Evolutionary conservation across 2,797 vertebrate species (phyloP), one percentile per base, ranked within the genome.

Genomic region (Propithecus perrieri): DNA sequence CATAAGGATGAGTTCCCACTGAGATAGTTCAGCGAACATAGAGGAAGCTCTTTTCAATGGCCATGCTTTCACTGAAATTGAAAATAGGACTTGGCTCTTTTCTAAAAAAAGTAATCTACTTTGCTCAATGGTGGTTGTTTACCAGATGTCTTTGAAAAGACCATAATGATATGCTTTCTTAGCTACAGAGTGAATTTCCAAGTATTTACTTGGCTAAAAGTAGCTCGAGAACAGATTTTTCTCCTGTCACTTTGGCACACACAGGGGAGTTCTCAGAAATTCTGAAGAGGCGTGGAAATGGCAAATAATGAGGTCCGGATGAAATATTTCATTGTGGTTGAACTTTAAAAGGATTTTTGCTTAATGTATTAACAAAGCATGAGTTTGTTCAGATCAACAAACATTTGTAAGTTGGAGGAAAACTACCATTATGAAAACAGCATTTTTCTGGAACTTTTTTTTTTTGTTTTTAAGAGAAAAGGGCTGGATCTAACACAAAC

Each of bases 181-280:
- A 97, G 85, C 63, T 85, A 85, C 57, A 48, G 65, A 85, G 67
- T 76, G 41, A 92, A 96, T 96, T 97, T 95, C 84, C 55, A 80
- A 94, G 96, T 96, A 95, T 96, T 96, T 95, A 85, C 41, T 93
- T 92, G 89, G 48, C 91, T 95, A 84, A 97, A 97, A 89, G 87
- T 95, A 96, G 67, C 89, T 96, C 67, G 84, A 83, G 89, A 94
- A 97, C 89, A 93, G 75, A 80, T 89, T 96, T 96, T 94, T 89
- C 89, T 92, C 74, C 55, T 94, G 91, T 97, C 79, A 94, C 67
- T 96, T 93, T 83, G 67, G 57, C 78, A 85, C 46, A 79, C 48
- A 69, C 0, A 4, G 85, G 88, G 48, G 83, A 96, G 89, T 94
- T 91, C 80, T 96, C 89, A 96, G 95, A 95, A 94, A 97, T 96